These are phyloP conservation scores for Latrodectus hesperus DNA, from an alignment of 2,888 invertebrate genomes.

Conservation along the genomic window DNA sequence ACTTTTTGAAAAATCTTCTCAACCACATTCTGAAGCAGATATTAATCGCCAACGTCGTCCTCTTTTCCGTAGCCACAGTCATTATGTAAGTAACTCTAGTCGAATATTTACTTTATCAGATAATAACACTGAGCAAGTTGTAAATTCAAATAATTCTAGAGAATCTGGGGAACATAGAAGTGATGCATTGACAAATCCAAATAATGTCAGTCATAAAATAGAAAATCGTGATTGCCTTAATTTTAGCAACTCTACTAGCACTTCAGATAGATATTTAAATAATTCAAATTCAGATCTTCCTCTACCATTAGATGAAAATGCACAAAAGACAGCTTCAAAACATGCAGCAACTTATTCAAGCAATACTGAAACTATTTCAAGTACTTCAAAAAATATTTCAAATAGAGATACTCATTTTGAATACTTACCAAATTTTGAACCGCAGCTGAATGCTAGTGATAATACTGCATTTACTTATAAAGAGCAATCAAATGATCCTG, in stretches of 20 bases:
- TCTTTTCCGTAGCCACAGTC: constrained; percentile 68
- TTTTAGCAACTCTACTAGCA: no score
- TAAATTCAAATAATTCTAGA: constrained; percentile 12
- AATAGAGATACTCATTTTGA: no score
- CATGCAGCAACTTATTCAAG: no score
- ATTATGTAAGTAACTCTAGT: constrained; percentile 64
- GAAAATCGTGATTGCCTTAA: no score
- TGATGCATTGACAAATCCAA: neutral
- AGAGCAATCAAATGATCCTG: neutral
- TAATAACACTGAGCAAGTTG: constrained; percentile 21
- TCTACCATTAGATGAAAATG: no score
- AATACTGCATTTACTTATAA: neutral
- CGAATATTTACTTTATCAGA: constrained; percentile 58
- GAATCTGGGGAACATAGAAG: neutral
- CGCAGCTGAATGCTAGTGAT: neutral
- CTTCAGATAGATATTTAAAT: no score
- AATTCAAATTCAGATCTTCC: no score
- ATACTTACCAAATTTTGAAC: neutral
- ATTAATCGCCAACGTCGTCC: constrained; percentile 34
- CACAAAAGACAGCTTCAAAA: no score
- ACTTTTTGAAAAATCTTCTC: constrained; percentile 70
- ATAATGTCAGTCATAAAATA: no score
- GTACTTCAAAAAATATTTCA: no score
- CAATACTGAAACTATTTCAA: no score
- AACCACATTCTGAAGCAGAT: constrained; percentile 34